phyloP scores from a whole-genome alignment of 2,888 invertebrate species.

The Noctua janthina region DNA sequence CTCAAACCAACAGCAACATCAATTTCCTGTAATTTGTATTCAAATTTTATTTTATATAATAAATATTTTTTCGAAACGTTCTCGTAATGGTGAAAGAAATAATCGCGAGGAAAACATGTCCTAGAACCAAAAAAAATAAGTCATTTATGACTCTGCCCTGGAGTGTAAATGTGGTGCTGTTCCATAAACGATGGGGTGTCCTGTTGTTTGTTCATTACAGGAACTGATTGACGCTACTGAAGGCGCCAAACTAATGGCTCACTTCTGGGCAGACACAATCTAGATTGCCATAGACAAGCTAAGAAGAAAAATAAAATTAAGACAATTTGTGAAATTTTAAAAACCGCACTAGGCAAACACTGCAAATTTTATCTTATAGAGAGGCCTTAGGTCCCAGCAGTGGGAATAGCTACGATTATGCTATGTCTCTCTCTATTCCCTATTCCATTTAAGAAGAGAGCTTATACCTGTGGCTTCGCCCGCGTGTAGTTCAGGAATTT shows the following conservation, averaged over 20 bases:
- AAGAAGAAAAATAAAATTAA: too few relatives aligned
- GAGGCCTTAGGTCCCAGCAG: background rate
- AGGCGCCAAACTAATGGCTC: too few relatives aligned
- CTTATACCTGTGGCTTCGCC: too few relatives aligned
- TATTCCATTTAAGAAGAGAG: background rate
- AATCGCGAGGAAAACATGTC: background rate
- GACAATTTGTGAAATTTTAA: background rate
- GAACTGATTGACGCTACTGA: too few relatives aligned
- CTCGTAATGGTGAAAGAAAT: background rate
- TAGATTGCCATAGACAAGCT: too few relatives aligned
- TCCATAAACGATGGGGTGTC: too few relatives aligned
- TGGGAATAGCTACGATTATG: background rate
- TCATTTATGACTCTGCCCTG: too few relatives aligned
- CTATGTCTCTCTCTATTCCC: background rate
- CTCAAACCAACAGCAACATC: slow-evolving; percentile 24
- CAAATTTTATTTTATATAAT: slow-evolving; percentile 2
- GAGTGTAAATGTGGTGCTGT: too few relatives aligned
- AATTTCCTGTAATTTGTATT: slow-evolving; percentile 40
- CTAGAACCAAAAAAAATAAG: background rate
- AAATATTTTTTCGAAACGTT: background rate
- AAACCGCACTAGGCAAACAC: background rate
- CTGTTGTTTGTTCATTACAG: too few relatives aligned
- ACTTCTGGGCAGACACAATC: too few relatives aligned
- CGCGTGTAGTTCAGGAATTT: too few relatives aligned
- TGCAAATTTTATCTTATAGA: background rate